These are phyloP conservation scores for Tyto alba DNA, from an alignment of 2,113 vertebrate species.

Conservation along the genomic window DNA sequence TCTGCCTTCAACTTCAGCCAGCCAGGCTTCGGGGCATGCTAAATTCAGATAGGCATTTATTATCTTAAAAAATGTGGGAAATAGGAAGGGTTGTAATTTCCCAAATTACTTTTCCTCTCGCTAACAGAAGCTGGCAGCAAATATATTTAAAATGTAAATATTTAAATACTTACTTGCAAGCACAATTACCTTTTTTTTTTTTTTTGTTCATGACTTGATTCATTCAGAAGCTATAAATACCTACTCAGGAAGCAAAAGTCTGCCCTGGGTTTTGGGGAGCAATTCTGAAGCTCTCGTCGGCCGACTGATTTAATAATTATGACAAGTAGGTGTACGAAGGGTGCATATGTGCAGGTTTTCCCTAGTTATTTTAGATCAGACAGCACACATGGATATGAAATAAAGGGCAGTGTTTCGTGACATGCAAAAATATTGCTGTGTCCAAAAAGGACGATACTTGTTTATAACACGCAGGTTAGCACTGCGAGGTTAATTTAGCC, in stretches of 20 bases:
- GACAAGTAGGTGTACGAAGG: fast-evolving
- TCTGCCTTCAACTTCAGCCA: not conserved
- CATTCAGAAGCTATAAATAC: constrained; percentile 4
- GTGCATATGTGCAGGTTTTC: fast-evolving
- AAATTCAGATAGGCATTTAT: constrained; percentile 48
- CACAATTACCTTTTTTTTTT: constrained; percentile 26
- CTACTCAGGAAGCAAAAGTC: not conserved
- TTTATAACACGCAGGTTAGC: not conserved
- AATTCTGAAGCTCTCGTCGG: not conserved
- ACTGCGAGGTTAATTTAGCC: not conserved
- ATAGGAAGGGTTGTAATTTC: constrained; percentile 4
- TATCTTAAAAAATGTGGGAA: constrained; percentile 25
- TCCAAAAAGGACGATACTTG: not conserved
- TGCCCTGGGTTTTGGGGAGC: not conserved
- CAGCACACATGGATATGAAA: not conserved
- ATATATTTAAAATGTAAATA: constrained; percentile 69
- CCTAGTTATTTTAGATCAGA: not conserved
- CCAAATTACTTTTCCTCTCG: constrained; percentile 55
- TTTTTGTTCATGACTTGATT: not conserved
- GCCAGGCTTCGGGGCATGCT: not conserved
- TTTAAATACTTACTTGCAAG: constrained; percentile 31
- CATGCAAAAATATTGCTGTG: not conserved
- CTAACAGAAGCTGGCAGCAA: constrained; percentile 62
- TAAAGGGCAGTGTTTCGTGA: not conserved
- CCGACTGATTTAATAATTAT: not conserved